Percentiles rank a stretch among this genome's conserved stretches.
Evolutionary conservation across 1,140 invertebrate species (phyloP).

Genomic region (Scaptomyza graminum): DNA sequence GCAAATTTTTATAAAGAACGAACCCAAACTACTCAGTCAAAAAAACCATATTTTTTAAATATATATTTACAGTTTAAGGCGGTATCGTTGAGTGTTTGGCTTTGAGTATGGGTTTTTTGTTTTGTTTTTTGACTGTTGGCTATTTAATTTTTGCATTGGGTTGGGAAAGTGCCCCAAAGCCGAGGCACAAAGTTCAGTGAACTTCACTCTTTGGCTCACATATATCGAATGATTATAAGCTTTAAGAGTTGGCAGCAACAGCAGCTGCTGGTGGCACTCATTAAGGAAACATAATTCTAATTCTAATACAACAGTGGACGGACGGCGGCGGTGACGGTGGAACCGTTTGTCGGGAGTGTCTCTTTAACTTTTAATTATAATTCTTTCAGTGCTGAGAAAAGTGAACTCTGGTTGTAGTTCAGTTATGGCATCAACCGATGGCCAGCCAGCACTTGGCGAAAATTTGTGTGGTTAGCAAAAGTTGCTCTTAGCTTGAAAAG

Average conservation of each 20-base stretch:
- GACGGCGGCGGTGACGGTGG: neutral
- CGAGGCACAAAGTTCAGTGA: conserved; percentile 69
- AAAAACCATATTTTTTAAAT: conserved; percentile 66
- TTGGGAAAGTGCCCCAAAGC: conserved; percentile 73
- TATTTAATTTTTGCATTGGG: conserved; percentile 32
- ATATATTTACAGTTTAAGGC: conserved; percentile 79
- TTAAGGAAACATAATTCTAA: conserved; percentile 82
- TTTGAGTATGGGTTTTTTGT: conserved; percentile 28
- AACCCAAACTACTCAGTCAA: conserved; percentile 22
- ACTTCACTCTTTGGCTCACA: conserved; percentile 46
- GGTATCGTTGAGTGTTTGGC: conserved; percentile 53
- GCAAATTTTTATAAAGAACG: conserved; percentile 69
- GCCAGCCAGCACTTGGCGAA: neutral
- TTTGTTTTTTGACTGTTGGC: conserved; percentile 8
- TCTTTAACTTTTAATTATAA: conserved; percentile 77
- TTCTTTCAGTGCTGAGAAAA: conserved; percentile 72
- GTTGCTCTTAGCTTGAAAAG: too few relatives aligned
- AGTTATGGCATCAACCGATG: conserved; percentile 44
- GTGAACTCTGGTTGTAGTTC: conserved; percentile 35
- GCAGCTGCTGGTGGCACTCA: conserved; percentile 66
- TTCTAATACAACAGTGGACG: conserved; percentile 48
- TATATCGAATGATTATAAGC: conserved; percentile 76
- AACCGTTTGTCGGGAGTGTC: conserved; percentile 55
- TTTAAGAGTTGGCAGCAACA: too few relatives aligned
- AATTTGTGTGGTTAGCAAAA: neutral